A percentile compares a stretch with the other conserved stretches of the same genome.
Evolutionary conservation across 2,888 invertebrate species (phyloP).

Genomic region (Chrysopilus asiliformis): DNA sequence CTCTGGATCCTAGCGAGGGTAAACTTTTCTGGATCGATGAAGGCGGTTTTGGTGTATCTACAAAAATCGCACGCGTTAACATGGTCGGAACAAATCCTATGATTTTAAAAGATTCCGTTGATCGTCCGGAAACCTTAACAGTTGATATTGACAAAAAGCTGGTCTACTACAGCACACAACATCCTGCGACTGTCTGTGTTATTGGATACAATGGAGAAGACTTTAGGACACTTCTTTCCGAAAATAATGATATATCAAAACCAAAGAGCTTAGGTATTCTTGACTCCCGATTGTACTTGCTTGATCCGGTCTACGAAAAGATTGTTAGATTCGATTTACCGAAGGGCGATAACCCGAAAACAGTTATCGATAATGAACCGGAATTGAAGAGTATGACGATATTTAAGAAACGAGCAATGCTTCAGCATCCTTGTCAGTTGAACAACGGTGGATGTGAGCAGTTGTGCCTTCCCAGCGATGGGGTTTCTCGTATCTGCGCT

Average conservation of each 20-base stretch:
- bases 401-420: conserved; percentile 68
- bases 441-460: conserved; percentile 92
- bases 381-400: conserved; percentile 78
- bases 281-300: conserved; percentile 68
- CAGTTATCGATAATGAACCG: conserved; percentile 70
- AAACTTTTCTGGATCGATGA: conserved; percentile 94
- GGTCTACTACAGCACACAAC: conserved; percentile 77
- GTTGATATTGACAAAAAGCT: conserved; percentile 70
- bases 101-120: conserved; percentile 55
- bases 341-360: conserved; percentile 60
- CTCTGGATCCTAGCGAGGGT: conserved; percentile 85
- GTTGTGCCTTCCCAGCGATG: conserved; percentile 78
- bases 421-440: conserved; percentile 71
- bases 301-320: conserved; percentile 83
- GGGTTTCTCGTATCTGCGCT: conserved; percentile 62
- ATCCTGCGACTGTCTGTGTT: conserved; percentile 55
- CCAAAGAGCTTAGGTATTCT: conserved; percentile 74
- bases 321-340: conserved; percentile 73
- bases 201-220: conserved; percentile 62
- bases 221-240: conserved; percentile 50
- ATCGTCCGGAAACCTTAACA: conserved; percentile 70
- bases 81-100: conserved; percentile 82
- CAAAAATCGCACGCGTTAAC: conserved; percentile 79
- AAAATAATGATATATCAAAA: conserved; percentile 54
- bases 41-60: conserved; percentile 77